phyloP scores from a whole-genome alignment of 2,797 vertebrate genomes.

The Nothura maculosa region DNA sequence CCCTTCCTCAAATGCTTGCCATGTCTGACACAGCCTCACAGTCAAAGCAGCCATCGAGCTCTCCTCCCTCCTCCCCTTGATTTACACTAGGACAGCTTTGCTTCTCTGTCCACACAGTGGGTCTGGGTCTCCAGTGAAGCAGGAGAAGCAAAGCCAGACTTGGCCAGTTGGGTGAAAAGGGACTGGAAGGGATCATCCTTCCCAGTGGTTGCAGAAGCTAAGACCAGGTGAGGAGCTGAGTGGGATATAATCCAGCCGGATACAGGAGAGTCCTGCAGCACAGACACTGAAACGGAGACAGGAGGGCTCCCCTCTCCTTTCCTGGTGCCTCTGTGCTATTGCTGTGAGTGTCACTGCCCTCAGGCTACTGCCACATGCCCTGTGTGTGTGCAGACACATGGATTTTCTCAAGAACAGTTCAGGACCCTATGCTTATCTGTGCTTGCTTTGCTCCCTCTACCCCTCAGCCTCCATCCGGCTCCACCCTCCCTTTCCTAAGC shows the following conservation, averaged over 20 bases:
- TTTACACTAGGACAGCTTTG: neutral
- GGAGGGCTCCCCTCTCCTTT: neutral
- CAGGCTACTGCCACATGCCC: neutral
- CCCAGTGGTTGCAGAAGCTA: neutral
- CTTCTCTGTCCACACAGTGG: neutral
- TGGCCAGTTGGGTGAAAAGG: neutral
- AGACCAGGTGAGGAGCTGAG: neutral
- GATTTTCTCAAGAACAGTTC: fast-evolving
- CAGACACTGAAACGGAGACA: neutral
- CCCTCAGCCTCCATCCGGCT: fast-evolving
- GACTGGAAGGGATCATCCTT: neutral
- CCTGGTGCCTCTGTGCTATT: neutral
- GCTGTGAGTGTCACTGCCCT: neutral
- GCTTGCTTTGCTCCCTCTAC: neutral
- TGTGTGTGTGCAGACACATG: neutral
- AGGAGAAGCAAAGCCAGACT: neutral
- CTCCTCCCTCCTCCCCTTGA: neutral
- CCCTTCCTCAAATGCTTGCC: neutral
- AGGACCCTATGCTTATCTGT: fast-evolving
- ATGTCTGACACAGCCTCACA: neutral
- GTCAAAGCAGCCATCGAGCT: neutral
- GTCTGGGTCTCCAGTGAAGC: neutral
- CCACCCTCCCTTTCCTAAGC: neutral
- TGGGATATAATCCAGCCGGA: neutral
- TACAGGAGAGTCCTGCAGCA: neutral